These are phyloP conservation scores for Cataglyphis altisquamis DNA, from an alignment of 2,888 invertebrate species.

Conservation along the genomic window DNA sequence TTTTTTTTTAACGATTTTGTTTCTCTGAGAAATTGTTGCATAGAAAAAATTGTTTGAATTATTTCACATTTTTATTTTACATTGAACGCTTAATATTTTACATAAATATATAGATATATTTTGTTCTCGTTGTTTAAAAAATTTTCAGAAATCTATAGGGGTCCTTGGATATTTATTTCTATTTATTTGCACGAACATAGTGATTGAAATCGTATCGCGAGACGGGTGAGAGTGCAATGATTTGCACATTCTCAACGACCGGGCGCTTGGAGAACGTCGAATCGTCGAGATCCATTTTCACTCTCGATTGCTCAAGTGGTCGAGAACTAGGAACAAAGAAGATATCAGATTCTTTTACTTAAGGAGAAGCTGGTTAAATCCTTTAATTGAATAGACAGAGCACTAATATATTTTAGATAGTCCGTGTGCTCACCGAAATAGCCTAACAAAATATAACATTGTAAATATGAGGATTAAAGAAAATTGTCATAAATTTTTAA, in stretches of 20 bases:
- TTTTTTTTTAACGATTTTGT: background rate
- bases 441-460: background rate
- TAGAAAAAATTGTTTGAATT: background rate
- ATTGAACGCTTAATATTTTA: background rate
- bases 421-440: background rate
- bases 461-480: no score
- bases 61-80: background rate
- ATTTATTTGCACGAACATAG: conserved; percentile 18
- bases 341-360: background rate
- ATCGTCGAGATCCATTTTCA: conserved; percentile 36
- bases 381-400: background rate
- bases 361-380: background rate
- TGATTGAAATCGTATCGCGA: conserved; percentile 45
- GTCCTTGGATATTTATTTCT: background rate
- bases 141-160: background rate
- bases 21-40: background rate
- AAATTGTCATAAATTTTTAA: no score
- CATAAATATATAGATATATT: background rate
- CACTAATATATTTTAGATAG: background rate
- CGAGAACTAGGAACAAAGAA: conserved; percentile 29
- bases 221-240: conserved; percentile 46
- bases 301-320: conserved; percentile 38
- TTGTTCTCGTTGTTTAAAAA: background rate
- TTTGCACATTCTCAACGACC: conserved; percentile 45
- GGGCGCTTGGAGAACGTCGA: conserved; percentile 40